Base-by-base conservation (phyloP, 2,113 vertebrate species). In the Ibidorhyncha struthersii region DNA sequence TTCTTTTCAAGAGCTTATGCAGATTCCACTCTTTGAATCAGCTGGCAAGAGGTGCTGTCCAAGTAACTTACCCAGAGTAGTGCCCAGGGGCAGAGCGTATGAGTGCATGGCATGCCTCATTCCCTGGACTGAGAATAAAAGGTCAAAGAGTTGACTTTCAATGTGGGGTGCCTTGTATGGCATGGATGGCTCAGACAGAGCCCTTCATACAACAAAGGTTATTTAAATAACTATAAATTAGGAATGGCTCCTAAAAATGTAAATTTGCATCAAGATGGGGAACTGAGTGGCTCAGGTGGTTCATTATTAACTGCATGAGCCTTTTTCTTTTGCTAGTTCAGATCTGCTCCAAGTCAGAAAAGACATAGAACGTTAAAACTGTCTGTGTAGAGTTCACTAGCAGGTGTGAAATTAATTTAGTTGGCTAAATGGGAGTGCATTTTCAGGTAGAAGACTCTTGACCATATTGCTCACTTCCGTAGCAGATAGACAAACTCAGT, bases 1-100 rank as follows among this genome's bases (percentile, higher is more conserved):
- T 92, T 82, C 95, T 93, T 97, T 98, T 97, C 85, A 94, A 94
- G 91, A 88, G 88, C 87, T 97, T 96, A 82, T 96, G 96, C 81
- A 93, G 97, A 96, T 97, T 97, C 88, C 47, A 63, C 71, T 88
- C 79, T 90, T 53, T 96, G 90, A 97, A 97, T 96, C 80, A 88
- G 94, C 85, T 93, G 45, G 85, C 78, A 94, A 96, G 96, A 78
- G 94, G 71, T 89, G 36, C 86, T 96, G 91, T 92, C 95, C 89
- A 96, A 96, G 94, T 90, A 83, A 96, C 81, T 96, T 95, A 97
- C 67, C 93, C 90, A 59, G 62, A 95, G 84, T 52, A 38, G 79
- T 61, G 89, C 86, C 95, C 83, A 81, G 84, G 86, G 97, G 92
- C 89, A 95, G 74, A 82, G 59, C 3, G 4, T 84, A 21, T 8